Evolutionary conservation across 2,113 vertebrate genomes (phyloP).

Genomic region (Festucalex cinctus): DNA sequence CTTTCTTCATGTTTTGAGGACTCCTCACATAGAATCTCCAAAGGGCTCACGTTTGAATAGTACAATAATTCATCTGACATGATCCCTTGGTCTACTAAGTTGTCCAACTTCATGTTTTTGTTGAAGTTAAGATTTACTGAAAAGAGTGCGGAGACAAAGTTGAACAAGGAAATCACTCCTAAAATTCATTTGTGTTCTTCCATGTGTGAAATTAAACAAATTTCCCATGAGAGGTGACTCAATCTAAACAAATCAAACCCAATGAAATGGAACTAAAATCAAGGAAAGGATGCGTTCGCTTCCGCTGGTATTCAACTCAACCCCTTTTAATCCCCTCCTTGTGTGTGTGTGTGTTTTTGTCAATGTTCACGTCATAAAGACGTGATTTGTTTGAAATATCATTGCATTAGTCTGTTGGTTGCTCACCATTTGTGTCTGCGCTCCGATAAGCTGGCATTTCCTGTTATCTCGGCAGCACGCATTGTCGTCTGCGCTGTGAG

Average conservation of each 20-base stretch:
- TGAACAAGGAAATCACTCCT: constrained; percentile 62
- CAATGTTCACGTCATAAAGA: neutral
- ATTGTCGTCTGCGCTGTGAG: constrained; percentile 64
- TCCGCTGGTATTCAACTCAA: constrained; percentile 47
- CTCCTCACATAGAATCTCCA: neutral
- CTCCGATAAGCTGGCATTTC: constrained; percentile 72
- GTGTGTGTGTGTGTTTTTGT: neutral
- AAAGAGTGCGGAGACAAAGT: constrained; percentile 61
- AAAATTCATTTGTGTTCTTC: constrained; percentile 67
- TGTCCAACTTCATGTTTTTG: constrained; percentile 41
- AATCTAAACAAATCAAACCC: constrained; percentile 68
- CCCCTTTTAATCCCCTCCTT: constrained; percentile 38
- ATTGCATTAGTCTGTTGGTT: neutral
- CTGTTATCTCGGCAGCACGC: constrained; percentile 67
- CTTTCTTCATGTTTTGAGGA: neutral
- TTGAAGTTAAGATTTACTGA: constrained; percentile 61
- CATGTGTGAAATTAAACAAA: constrained; percentile 74
- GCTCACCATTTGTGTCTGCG: constrained; percentile 29
- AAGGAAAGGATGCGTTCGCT: constrained; percentile 57
- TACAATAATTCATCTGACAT: constrained; percentile 30
- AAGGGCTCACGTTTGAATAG: neutral
- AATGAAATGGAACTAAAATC: constrained; percentile 66
- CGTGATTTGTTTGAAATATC: neutral
- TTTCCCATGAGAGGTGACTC: constrained; percentile 65
- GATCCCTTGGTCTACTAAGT: constrained; percentile 24